Conservation (phyloP, 2,888 invertebrate species). For the Helleia helle region DNA sequence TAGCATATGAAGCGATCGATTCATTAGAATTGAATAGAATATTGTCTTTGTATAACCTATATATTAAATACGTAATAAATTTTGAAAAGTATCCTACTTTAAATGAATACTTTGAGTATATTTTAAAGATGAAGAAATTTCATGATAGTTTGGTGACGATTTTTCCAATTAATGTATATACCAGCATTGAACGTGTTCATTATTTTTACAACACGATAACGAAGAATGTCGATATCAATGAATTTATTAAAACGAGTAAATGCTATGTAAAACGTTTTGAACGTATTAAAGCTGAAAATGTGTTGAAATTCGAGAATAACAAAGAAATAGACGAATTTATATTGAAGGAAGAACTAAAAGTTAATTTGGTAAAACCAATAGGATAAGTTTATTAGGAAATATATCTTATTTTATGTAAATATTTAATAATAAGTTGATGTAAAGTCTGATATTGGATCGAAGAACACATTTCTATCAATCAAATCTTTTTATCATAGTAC, state of each 20-base stretch:
- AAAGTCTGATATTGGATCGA: too few species aligned
- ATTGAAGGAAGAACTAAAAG: slow-evolving; percentile 10
- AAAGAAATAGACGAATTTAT: slow-evolving; percentile 25
- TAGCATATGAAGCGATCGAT: slow-evolving; percentile 21
- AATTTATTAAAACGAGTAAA: slow-evolving; percentile 21
- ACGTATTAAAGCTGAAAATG: slow-evolving; percentile 25
- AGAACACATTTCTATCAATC: too few species aligned
- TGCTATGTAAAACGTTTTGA: slow-evolving; percentile 18
- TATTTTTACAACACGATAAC: slow-evolving; percentile 16
- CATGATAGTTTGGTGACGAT: slow-evolving; percentile 19
- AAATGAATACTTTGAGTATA: slow-evolving; percentile 19
- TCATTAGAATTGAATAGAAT: slow-evolving; percentile 23
- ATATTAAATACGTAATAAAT: slow-evolving; percentile 19
- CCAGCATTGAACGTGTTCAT: slow-evolving; percentile 8
- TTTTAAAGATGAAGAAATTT: slow-evolving; percentile 19
- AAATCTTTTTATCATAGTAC: too few species aligned
- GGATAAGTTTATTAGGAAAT: neutral
- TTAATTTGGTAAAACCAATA: slow-evolving; percentile 1
- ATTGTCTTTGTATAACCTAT: slow-evolving; percentile 21
- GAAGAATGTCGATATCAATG: slow-evolving; percentile 15
- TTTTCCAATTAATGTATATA: slow-evolving; percentile 17
- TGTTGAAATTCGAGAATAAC: slow-evolving; percentile 18
- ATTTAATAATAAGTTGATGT: too few species aligned
- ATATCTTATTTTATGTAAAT: too few species aligned
- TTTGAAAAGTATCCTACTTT: slow-evolving; percentile 19